Base-by-base conservation (phyloP, 2,797 vertebrate species). In the Gymnothorax reevesii region DNA sequence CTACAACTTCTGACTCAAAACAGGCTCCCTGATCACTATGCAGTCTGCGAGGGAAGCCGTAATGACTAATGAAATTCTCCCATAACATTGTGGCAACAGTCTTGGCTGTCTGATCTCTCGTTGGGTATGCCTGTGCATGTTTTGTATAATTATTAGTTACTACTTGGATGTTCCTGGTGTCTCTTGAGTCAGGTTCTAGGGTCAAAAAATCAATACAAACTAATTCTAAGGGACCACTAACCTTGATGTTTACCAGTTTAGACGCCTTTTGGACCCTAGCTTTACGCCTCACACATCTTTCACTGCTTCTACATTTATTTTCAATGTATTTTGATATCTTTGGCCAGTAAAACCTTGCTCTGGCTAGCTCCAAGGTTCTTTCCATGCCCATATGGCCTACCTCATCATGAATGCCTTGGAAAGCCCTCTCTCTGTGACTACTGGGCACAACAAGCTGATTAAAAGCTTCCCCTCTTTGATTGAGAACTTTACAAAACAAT, bases 11-110 rank as follows among this genome's bases (percentile, higher is more conserved):
- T 1, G 84, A 86, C 71, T 90, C 86, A 73, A 88, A 82, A 77
- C 66, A 80, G 0, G 57, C 85, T 1, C 89, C 84, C 60, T 88
- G 83, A 42, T 85, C 83, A 71, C 79, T 86, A 62, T 87, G 57
- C 4, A 88, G 9, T 9, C 83, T 55, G 0, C 13, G 10, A 13
- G 84, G 85, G 83, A 89, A 89, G 1, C 83, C 75, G 82, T 88
- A 88, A 20, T 87, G 83, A 8, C 82, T 62, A 6, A 88, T 85
- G 9, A 73, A 27, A 25, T 87, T 85, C 49, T 89, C 84, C 89
- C 83, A 87, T 2, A 84, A 42, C 12, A 64, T 20, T n/a, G 6
- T 69, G 25, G 86, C 86, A 13, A 84, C 59, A 22, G 69, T 87
- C 15, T 84, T 84, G 7, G 86, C 83, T 15, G 71, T 87, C 10